Base-by-base conservation (phyloP, 2,888 invertebrate genomes). In the Lasioglossum marginatum region DNA sequence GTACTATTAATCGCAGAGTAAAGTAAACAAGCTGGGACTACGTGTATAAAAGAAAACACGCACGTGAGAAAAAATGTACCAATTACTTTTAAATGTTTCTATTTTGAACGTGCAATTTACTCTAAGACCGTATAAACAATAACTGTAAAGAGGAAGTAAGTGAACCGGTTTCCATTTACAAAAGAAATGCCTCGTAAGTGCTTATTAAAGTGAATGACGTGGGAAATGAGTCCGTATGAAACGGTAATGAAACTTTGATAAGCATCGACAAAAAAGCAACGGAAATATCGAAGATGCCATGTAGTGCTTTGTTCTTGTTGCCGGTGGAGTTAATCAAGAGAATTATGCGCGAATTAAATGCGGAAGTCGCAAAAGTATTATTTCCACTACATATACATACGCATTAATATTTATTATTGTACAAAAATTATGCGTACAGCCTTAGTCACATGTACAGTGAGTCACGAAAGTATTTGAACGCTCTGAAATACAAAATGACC, bases 161-260 rank as follows among this genome's bases (percentile, higher is more conserved):
- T 16, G 43, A 71, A 71, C 71, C 43, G 37, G 71, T 71, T 43
- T 19, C 12, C 72, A 16, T n/a, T n/a, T 23, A 31, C 45, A 63
- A 37, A 45, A 45, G 43, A 78, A 16, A n/a, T 71, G 70, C 34
- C 66, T 52, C 16, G 31, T 19, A 72, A 57, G 48, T n/a, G 40
- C 68, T 68, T 82, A 68, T 82, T 79, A 79, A 68, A 73, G 79
- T 12, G 82, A 79, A 79, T 79, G 57, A 82, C 37, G 82, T 79
- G 82, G 60, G 74, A 82, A 82, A 27, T 52, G 40, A 74, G 52
- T 37, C 8, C 43, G 68, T 37, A 45, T 37, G 37, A 48, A 37
- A 45, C 57, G 70, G 27, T 48, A 80, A 43, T 70, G 74, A 45
- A 75, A 45, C 60, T 66, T 70, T 16, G 82, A 82, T 82, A 75